A percentile compares a stretch with the other conserved stretches of the same genome.
phyloP scores from a whole-genome alignment of 2,888 invertebrate genomes.

The Pollenia amentaria region DNA sequence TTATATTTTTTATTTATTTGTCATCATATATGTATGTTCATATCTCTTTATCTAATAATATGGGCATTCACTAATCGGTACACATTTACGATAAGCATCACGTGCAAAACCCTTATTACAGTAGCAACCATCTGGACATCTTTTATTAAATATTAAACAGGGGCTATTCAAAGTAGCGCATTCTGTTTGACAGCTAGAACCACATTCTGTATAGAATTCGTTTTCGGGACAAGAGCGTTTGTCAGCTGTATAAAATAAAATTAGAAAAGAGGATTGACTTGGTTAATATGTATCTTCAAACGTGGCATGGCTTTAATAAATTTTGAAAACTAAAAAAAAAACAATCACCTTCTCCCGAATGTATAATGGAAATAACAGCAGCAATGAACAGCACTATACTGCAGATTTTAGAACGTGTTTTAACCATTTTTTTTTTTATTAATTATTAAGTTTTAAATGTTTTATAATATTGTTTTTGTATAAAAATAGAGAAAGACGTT shows the following conservation, averaged over 20 bases:
- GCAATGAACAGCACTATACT: constrained; percentile 21
- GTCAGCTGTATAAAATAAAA: neutral
- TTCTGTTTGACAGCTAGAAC: constrained; percentile 80
- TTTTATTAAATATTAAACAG: constrained; percentile 78
- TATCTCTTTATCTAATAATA: too few relatives aligned
- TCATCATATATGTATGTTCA: too few relatives aligned
- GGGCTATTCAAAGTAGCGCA: constrained; percentile 80
- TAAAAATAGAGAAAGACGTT: neutral
- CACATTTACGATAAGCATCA: constrained; percentile 77
- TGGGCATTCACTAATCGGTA: constrained; percentile 72
- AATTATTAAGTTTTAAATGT: neutral
- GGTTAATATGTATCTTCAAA: neutral
- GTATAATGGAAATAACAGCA: constrained; percentile 11
- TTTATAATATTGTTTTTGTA: neutral
- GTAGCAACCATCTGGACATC: constrained; percentile 83
- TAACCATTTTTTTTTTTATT: constrained; percentile 38
- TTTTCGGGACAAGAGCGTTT: constrained; percentile 18
- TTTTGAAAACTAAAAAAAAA: neutral
- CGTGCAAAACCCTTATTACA: constrained; percentile 81
- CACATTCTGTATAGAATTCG: constrained; percentile 76
- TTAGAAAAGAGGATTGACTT: neutral
- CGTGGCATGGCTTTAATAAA: neutral
- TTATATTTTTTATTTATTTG: too few relatives aligned
- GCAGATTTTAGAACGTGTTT: constrained; percentile 36
- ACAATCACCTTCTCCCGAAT: constrained; percentile 51